Conservation (phyloP, 1,140 invertebrate genomes). For the Galendromus occidentalis region DNA sequence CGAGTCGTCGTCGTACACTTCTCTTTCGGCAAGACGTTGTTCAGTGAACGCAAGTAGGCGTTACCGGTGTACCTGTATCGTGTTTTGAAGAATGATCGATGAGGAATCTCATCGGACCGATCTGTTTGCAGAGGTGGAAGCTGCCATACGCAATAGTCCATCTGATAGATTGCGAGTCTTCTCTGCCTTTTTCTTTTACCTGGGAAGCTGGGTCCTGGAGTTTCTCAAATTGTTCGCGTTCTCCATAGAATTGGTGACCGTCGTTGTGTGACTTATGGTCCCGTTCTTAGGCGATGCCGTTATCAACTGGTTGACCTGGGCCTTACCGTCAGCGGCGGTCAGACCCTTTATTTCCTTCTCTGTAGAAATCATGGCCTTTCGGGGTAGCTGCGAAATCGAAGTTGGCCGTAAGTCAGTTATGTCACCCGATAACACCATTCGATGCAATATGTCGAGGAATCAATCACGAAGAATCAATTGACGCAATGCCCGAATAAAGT, state of each 20-base stretch:
- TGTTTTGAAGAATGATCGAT: too few relatives aligned
- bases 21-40: conserved; percentile 2
- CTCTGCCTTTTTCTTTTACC: not conserved
- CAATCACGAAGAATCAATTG: too few relatives aligned
- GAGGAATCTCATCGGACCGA: too few relatives aligned
- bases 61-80: not conserved
- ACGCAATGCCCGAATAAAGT: too few relatives aligned
- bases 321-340: not conserved
- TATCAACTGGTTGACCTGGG: not conserved
- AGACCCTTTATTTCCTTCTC: conserved; percentile 3
- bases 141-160: too few relatives aligned
- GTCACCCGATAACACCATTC: too few relatives aligned
- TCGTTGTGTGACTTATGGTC: not conserved
- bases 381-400: not conserved
- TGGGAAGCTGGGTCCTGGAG: not conserved
- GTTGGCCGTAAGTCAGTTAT: too few relatives aligned
- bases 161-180: too few relatives aligned
- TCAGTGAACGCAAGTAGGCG: not conserved
- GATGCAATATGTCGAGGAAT: too few relatives aligned
- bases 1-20: not conserved
- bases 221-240: not conserved
- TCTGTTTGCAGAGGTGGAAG: too few relatives aligned
- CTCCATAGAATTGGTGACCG: not conserved
- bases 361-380: not conserved
- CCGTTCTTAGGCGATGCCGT: conserved; percentile 3